Percentiles rank a stretch among this genome's conserved stretches.
phyloP scores from a whole-genome alignment of 2,888 invertebrate genomes.

The Stenoptilia bipunctidactyla region DNA sequence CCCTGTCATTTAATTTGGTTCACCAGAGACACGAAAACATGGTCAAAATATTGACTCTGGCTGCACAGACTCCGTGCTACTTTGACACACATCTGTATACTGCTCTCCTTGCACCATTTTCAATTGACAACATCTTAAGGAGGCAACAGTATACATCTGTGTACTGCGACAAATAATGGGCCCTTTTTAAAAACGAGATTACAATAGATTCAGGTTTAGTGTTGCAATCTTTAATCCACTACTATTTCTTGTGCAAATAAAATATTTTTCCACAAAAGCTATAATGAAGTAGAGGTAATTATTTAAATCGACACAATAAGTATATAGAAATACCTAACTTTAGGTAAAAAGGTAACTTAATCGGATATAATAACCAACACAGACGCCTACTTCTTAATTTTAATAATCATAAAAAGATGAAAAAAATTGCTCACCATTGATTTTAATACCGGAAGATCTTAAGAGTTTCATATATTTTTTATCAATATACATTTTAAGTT shows the following conservation, averaged over 20 bases:
- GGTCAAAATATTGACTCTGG: no score
- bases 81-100: no score
- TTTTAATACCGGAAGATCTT: slow-evolving; percentile 63
- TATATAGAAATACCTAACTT: slow-evolving; percentile 65
- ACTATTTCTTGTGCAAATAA: slow-evolving; percentile 66
- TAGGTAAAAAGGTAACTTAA: slow-evolving; percentile 65
- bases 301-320: slow-evolving; percentile 66
- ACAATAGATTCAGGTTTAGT: slow-evolving; percentile 28
- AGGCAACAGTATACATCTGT: no score
- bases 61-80: no score
- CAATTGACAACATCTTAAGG: no score
- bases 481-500: slow-evolving; percentile 33
- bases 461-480: slow-evolving; percentile 51
- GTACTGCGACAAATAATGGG: background rate
- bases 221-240: slow-evolving; percentile 42
- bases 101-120: no score
- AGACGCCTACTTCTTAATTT: slow-evolving; percentile 63
- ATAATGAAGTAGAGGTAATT: slow-evolving; percentile 60
- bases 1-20: background rate
- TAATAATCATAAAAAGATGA: slow-evolving; percentile 65
- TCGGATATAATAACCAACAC: slow-evolving; percentile 63
- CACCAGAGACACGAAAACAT: no score
- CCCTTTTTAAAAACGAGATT: background rate
- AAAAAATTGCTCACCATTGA: slow-evolving; percentile 58
- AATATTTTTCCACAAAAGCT: slow-evolving; percentile 61